These are phyloP conservation scores for Kryptolebias ocellatus DNA, from an alignment of 2,797 vertebrate genomes.

Conservation along the genomic window DNA sequence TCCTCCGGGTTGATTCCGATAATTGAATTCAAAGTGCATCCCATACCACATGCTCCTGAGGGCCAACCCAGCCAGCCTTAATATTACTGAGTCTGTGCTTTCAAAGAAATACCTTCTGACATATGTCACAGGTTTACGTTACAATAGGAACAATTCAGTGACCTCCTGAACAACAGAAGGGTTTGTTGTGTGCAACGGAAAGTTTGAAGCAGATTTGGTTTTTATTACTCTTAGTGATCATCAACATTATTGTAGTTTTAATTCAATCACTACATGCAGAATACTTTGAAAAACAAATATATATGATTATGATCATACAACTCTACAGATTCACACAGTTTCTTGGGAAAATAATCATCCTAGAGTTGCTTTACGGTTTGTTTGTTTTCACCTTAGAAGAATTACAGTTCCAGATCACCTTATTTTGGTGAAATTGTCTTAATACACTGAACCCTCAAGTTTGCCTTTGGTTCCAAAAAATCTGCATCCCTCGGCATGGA, in stretches of 20 bases:
- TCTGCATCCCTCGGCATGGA: not conserved
- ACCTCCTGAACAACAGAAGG: not conserved
- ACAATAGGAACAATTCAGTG: conserved; percentile 12
- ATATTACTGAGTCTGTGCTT: conserved; percentile 21
- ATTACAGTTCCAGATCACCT: not conserved
- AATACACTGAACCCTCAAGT: not conserved
- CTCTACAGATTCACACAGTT: too few species aligned
- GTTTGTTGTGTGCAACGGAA: not conserved
- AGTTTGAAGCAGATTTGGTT: not conserved
- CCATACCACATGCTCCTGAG: conserved; percentile 21
- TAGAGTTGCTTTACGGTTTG: too few species aligned
- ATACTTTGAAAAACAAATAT: too few species aligned
- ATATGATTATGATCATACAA: too few species aligned
- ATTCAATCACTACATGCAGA: too few species aligned
- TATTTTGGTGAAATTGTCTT: not conserved
- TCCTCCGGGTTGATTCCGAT: conserved; percentile 13
- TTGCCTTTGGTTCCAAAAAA: conserved; percentile 20
- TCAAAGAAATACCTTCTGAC: conserved; percentile 14
- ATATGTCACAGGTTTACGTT: conserved; percentile 18
- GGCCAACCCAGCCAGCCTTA: conserved; percentile 18
- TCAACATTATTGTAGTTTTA: too few species aligned
- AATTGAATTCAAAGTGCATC: conserved; percentile 42
- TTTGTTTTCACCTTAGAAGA: not conserved
- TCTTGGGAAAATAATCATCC: too few species aligned
- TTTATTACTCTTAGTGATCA: too few species aligned